Evolutionary conservation across 2,113 vertebrate species (phyloP).

Genomic region (Cynoglossus semilaevis): DNA sequence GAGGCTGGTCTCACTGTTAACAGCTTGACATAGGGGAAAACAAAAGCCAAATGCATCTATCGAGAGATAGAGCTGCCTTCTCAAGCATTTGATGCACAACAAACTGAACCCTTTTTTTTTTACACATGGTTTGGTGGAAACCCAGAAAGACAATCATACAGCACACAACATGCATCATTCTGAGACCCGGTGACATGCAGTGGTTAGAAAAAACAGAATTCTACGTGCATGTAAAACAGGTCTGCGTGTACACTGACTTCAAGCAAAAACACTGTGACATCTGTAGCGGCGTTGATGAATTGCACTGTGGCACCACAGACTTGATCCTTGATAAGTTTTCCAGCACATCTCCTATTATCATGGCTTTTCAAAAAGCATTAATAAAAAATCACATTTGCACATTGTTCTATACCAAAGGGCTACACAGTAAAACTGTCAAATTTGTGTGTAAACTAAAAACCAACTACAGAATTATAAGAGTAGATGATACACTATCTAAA

Average conservation of each 20-base stretch:
- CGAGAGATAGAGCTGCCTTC: conserved; percentile 23
- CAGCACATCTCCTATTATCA: conserved; percentile 57
- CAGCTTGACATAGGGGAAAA: conserved; percentile 57
- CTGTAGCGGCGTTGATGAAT: conserved; percentile 44
- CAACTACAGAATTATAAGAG: background rate
- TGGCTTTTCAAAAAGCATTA: conserved; percentile 49
- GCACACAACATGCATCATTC: conserved; percentile 2
- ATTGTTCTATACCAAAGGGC: too few relatives aligned
- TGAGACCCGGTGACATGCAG: background rate
- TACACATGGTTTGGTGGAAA: background rate
- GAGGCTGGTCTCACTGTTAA: conserved; percentile 64
- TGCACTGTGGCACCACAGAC: conserved; percentile 39
- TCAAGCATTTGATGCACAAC: conserved; percentile 27
- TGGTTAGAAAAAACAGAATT: conserved; percentile 10
- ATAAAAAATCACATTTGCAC: conserved; percentile 43
- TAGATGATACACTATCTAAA: too few relatives aligned
- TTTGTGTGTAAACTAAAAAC: too few relatives aligned
- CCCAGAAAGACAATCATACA: background rate
- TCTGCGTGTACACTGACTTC: conserved; percentile 28
- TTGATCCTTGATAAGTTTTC: conserved; percentile 58
- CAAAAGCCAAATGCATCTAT: conserved; percentile 42
- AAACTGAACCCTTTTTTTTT: conserved; percentile 19
- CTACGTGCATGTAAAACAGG: conserved; percentile 20
- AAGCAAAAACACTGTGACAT: conserved; percentile 49
- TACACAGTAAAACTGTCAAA: too few relatives aligned